Conservation (phyloP, 2,888 invertebrate species). For the Desoria tigrina region DNA sequence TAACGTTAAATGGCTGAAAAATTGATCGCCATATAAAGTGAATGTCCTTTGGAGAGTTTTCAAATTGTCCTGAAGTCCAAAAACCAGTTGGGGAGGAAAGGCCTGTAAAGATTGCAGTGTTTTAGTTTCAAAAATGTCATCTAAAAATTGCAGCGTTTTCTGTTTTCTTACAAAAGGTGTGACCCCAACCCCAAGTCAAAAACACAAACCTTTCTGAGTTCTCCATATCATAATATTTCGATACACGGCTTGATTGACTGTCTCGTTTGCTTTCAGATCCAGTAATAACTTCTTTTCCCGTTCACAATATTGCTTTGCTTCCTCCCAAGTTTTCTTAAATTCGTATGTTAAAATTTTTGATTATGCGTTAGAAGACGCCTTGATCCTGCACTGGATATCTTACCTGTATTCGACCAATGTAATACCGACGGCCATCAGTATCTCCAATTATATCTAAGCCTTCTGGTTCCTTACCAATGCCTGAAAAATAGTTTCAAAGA, state of each 20-base stretch:
- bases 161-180: neutral
- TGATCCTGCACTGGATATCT: too few relatives aligned
- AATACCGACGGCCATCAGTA: neutral
- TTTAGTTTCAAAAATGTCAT: too few relatives aligned
- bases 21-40: neutral
- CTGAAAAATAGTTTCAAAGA: slow-evolving; percentile 2
- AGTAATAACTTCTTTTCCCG: neutral
- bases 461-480: neutral
- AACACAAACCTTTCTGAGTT: neutral
- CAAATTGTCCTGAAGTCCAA: slow-evolving; percentile 7
- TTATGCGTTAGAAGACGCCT: too few relatives aligned
- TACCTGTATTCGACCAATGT: neutral
- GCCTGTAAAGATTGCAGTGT: neutral
- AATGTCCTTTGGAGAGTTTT: neutral
- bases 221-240: neutral
- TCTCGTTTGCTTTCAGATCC: neutral
- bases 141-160: too few relatives aligned
- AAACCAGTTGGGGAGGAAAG: neutral
- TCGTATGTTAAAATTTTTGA: too few relatives aligned
- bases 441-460: neutral
- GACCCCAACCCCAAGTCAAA: neutral
- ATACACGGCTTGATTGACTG: neutral
- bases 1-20: neutral
- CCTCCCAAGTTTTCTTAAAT: slow-evolving; percentile 2
- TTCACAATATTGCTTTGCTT: slow-evolving; percentile 1